Conservation (phyloP, 2,113 vertebrate genomes). For the Thamnaconus septentrionalis region DNA sequence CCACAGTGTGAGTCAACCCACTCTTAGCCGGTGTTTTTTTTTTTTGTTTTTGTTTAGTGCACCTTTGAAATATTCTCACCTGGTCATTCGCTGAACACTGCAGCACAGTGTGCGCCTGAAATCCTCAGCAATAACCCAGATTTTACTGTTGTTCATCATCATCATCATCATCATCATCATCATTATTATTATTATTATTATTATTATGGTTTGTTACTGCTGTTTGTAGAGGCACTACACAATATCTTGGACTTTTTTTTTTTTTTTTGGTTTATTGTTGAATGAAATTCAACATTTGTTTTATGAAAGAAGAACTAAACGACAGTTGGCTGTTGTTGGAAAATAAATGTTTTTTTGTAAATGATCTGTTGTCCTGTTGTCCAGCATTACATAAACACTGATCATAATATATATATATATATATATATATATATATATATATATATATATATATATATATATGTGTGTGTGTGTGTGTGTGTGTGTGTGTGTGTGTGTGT, state of each 20-base stretch:
- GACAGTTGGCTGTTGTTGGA: conserved; percentile 19
- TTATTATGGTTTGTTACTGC: conserved; percentile 1
- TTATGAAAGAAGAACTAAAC: conserved; percentile 19
- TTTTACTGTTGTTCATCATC: background rate
- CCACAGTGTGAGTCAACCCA: too few species aligned
- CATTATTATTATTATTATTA: background rate
- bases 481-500: too few species aligned
- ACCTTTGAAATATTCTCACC: conserved; percentile 12
- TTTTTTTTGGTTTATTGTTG: conserved; percentile 7
- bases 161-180: too few species aligned
- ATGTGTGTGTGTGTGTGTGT: too few species aligned
- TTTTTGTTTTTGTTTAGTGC: background rate
- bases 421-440: too few species aligned
- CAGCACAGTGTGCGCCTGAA: conserved; percentile 7
- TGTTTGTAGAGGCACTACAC: conserved; percentile 24
- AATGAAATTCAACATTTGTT: conserved; percentile 33
- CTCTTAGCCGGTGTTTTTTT: too few species aligned
- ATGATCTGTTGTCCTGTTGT: conserved; percentile 11
- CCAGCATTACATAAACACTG: too few species aligned
- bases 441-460: too few species aligned
- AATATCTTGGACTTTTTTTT: conserved; percentile 18
- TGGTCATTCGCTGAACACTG: conserved; percentile 8
- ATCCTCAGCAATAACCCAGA: conserved; percentile 13
- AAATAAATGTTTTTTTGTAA: conserved; percentile 53
- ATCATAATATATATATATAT: background rate